phyloP scores from a whole-genome alignment of 2,888 invertebrate species.

The Nasonia oneida region DNA sequence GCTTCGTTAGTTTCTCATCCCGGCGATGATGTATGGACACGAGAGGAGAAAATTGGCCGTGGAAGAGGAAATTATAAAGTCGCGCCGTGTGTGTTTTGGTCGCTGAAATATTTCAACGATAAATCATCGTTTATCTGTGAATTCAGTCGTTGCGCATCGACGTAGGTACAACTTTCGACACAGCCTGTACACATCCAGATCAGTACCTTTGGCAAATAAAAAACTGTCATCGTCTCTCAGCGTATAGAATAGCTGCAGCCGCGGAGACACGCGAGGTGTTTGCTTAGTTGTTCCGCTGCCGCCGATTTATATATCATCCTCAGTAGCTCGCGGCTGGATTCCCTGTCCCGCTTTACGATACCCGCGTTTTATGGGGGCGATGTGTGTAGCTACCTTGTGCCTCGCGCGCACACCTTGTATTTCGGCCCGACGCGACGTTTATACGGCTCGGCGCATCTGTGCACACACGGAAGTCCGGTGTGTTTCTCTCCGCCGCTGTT shows the following conservation, averaged over 20 bases:
- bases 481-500: not conserved
- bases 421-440: conserved; percentile 42
- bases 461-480: conserved; percentile 24
- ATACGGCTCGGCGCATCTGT: conserved; percentile 42
- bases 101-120: not conserved
- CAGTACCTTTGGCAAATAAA: not conserved
- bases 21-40: not conserved
- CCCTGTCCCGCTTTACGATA: conserved; percentile 56
- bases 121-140: not conserved
- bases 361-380: conserved; percentile 56
- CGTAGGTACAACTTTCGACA: not conserved
- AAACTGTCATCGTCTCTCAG: conserved; percentile 12
- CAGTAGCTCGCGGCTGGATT: conserved; percentile 34
- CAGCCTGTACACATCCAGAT: not conserved
- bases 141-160: too few relatives aligned
- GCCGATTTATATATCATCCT: conserved; percentile 57
- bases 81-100: not conserved
- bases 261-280: conserved; percentile 61
- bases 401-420: conserved; percentile 37
- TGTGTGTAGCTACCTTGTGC: conserved; percentile 47
- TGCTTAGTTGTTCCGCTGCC: conserved; percentile 65
- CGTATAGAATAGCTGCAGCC: not conserved
- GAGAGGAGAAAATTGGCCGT: not conserved
- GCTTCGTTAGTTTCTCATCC: not conserved
- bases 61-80: not conserved